Percentiles rank a stretch among this genome's conserved stretches.
Evolutionary conservation across 2,888 invertebrate genomes (phyloP).

Genomic region (Heteromyza rotundicornis): DNA sequence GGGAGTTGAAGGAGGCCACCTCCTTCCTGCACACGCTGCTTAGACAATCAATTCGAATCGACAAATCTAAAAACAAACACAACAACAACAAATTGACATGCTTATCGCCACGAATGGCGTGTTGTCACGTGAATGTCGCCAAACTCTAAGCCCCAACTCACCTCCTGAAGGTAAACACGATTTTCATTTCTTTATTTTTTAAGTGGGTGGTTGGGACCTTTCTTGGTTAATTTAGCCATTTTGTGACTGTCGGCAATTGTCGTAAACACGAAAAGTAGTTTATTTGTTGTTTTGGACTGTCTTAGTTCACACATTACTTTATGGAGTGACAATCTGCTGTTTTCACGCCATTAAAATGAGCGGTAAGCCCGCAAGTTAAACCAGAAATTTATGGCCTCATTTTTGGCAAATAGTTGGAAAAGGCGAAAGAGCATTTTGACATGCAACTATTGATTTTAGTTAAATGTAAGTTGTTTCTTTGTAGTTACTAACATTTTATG

Average conservation of each 20-base stretch:
- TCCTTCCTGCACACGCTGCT: not conserved
- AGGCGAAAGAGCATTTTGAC: not conserved
- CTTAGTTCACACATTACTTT: not conserved
- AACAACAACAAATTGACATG: not conserved
- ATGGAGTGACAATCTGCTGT: not conserved
- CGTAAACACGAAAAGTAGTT: not conserved
- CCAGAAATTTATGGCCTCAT: not conserved
- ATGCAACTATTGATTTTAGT: too few species aligned
- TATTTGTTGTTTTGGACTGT: not conserved
- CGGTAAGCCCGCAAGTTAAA: not conserved
- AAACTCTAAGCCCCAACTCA: too few species aligned
- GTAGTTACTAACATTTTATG: too few species aligned
- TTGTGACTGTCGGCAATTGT: not conserved
- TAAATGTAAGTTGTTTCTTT: too few species aligned
- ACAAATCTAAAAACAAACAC: conserved; percentile 2
- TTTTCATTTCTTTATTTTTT: too few species aligned
- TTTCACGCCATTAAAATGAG: not conserved
- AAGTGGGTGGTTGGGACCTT: too few species aligned
- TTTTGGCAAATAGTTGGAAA: too few species aligned
- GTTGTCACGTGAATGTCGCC: not conserved
- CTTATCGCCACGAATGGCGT: not conserved
- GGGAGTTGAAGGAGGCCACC: not conserved
- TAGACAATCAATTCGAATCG: not conserved
- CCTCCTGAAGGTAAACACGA: too few species aligned
- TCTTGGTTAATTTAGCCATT: not conserved